These are phyloP conservation scores for Tubulanus polymorphus DNA, from an alignment of 2,888 invertebrate genomes.

Conservation along the genomic window DNA sequence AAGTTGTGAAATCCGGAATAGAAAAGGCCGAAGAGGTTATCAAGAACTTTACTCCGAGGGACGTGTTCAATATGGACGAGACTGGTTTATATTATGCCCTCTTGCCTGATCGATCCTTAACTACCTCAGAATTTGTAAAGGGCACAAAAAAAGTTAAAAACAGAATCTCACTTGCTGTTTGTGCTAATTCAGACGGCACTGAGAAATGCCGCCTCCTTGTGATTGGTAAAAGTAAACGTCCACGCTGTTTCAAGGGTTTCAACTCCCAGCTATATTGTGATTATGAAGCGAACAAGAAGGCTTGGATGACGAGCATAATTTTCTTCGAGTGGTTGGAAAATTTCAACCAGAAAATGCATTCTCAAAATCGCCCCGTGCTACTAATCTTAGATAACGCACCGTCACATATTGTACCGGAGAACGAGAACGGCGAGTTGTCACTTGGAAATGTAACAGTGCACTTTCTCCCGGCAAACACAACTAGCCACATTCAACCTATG, in stretches of 20 bases:
- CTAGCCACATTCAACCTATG: conserved; percentile 11
- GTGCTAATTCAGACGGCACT: conserved; percentile 12
- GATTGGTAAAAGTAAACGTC: conserved; percentile 13
- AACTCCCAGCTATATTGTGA: conserved; percentile 11
- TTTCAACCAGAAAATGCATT: conserved; percentile 12
- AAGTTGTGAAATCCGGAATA: no score
- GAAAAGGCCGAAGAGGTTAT: no score
- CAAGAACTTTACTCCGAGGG: no score
- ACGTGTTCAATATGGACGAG: no score
- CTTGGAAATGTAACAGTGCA: no score
- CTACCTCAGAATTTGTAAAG: no score
- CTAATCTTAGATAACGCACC: conserved; percentile 17
- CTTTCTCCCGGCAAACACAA: conserved; percentile 14
- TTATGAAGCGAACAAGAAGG: conserved; percentile 16
- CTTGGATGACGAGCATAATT: conserved; percentile 20
- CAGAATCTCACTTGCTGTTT: conserved; percentile 13
- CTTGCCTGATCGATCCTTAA: no score
- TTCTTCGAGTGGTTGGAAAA: conserved; percentile 15
- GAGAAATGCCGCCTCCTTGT: conserved; percentile 16
- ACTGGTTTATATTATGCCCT: no score
- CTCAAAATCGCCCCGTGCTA: conserved; percentile 7
- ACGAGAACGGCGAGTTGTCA: no score
- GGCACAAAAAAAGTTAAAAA: conserved; percentile 13
- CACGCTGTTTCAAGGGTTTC: conserved; percentile 17
- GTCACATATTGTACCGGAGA: no score